Base-by-base conservation (phyloP, 2,113 vertebrate genomes). In the Trematocara stigmaticum region DNA sequence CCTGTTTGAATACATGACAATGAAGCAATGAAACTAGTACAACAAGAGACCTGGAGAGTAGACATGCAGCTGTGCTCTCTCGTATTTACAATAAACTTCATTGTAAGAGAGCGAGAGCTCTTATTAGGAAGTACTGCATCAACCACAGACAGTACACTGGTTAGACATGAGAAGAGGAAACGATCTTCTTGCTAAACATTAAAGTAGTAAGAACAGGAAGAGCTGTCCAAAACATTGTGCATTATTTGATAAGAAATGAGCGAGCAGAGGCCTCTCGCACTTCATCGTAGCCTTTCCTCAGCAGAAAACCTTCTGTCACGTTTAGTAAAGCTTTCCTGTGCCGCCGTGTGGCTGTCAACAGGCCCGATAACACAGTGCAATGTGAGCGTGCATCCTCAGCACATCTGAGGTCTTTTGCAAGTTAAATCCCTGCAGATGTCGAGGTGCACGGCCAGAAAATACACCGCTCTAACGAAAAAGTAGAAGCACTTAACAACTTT, bases 221-320 rank as follows among this genome's bases (percentile, higher is more conserved):
- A 53, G 79, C 38, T 35, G 40, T 87, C 47, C 45, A 23, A 87
- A 51, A 76, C 74, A 16, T 42, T 92, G 76, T 82, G 80, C 81
- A 79, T 20, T 11, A 13, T 85, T 93, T 90, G 81, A 84, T 87
- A 84, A 89, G 85, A 92, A 83, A 84, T 82, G 15, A 87, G 57
- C 5, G 81, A 91, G 71, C 11, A 45, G 52, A 84, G 4, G 42
- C 38, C 56, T 84, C 29, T 9, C 84, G n/a, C n/a, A 15, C 49
- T 84, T 47, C 40, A 23, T 23, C n/a, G 5, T 5, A 80, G 15
- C 47, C 20, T 79, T 85, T 59, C 78, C 79, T 87, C 64, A 69
- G 89, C 26, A 76, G 20, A 85, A 85, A 71, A 0, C 26, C 11
- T 7, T 10, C 55, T 2, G n/a, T 74, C 78, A 81, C 55, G 47